Evolutionary conservation across 2,113 vertebrate species (phyloP).

Genomic region (Salvator merianae): DNA sequence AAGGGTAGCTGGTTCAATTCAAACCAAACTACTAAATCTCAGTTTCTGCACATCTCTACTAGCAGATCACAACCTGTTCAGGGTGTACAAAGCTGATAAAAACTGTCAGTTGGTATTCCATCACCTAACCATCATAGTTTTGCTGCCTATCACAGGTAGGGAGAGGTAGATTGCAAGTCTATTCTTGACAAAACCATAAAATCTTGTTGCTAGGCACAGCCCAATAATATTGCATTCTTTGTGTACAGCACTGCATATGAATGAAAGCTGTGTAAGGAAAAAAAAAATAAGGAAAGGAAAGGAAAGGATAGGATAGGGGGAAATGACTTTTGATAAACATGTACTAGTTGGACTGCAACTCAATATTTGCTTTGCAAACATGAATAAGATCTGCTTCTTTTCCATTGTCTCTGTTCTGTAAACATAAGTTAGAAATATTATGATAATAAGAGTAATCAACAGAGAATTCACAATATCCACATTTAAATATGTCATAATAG

Average conservation of each 20-base stretch:
- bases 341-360: background rate
- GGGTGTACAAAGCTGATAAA: no score
- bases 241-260: background rate
- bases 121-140: no score
- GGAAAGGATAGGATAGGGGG: no score
- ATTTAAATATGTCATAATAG: constrained; percentile 20
- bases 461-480: constrained; percentile 5
- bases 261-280: background rate
- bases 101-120: no score
- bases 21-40: no score
- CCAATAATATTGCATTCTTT: background rate
- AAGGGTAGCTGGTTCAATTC: no score
- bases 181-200: background rate
- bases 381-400: background rate
- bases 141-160: no score
- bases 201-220: background rate
- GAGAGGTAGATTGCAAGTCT: no score
- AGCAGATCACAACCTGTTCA: no score
- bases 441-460: constrained; percentile 29
- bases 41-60: no score
- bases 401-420: constrained; percentile 17
- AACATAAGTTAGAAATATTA: constrained; percentile 28
- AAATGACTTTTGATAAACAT: background rate
- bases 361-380: background rate
- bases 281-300: no score